Evolutionary conservation across 2,113 vertebrate species (phyloP).

Genomic region (Colistium nudipinnis): DNA sequence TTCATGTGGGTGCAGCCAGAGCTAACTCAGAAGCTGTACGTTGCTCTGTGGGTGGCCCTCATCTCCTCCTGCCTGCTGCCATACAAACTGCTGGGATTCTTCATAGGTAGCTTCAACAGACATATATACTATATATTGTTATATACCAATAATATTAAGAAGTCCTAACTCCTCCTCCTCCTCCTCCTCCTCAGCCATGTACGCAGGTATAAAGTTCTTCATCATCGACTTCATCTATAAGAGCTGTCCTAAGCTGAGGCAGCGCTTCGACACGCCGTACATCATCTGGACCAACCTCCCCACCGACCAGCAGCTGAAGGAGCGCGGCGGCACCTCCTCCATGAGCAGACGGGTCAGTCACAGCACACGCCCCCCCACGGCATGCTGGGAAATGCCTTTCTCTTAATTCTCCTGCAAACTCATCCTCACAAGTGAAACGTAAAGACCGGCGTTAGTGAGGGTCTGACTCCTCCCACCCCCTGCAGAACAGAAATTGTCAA

Average conservation of each 20-base stretch:
- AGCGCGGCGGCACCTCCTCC: conserved; percentile 80
- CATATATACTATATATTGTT: too few species aligned
- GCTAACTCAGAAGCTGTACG: conserved; percentile 94
- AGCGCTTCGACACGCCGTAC: conserved; percentile 93
- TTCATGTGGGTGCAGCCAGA: conserved; percentile 98
- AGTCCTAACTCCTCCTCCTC: too few species aligned
- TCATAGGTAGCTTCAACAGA: too few species aligned
- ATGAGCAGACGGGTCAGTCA: conserved; percentile 86
- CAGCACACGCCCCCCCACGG: not conserved
- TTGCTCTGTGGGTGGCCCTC: conserved; percentile 90
- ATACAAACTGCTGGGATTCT: conserved; percentile 91
- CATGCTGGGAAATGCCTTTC: too few species aligned
- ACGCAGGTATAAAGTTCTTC: conserved; percentile 96
- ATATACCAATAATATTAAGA: not conserved
- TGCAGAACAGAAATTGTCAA: too few species aligned
- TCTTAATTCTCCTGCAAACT: too few species aligned
- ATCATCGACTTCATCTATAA: conserved; percentile 96
- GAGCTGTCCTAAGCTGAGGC: conserved; percentile 91
- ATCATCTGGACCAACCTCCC: conserved; percentile 92
- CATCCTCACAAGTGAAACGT: too few species aligned
- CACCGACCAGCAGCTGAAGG: conserved; percentile 96
- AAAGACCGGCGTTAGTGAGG: too few species aligned
- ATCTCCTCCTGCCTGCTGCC: conserved; percentile 94
- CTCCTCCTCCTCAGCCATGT: conserved; percentile 83
- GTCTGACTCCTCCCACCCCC: too few species aligned